Evolutionary conservation across 2,797 vertebrate species (phyloP).

Genomic region (Urosaurus nigricauda): DNA sequence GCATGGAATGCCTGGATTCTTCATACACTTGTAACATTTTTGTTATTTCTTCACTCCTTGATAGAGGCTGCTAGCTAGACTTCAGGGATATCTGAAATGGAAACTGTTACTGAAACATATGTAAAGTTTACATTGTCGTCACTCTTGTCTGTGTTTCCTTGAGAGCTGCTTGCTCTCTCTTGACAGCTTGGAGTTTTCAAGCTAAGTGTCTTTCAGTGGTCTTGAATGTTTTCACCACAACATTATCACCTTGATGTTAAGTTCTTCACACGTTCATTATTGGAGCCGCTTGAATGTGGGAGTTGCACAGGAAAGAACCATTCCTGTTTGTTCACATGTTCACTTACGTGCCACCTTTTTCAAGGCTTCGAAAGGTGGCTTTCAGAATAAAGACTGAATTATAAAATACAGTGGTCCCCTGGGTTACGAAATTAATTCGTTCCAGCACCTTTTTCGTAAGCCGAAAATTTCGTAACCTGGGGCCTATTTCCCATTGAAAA

Average conservation of each 20-base stretch:
- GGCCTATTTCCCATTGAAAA: no score
- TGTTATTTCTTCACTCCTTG: not conserved
- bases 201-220: not conserved
- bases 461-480: no score
- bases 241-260: not conserved
- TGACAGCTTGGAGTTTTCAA: not conserved
- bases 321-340: not conserved
- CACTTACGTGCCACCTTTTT: not conserved
- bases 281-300: not conserved
- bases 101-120: not conserved
- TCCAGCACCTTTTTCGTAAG: no score
- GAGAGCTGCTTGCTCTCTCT: not conserved
- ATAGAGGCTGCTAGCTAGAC: not conserved
- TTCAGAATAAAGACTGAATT: not conserved
- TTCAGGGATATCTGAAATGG: not conserved
- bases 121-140: not conserved
- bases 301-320: not conserved
- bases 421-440: no score
- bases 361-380: not conserved
- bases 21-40: not conserved
- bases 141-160: not conserved
- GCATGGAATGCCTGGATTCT: not conserved
- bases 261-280: not conserved
- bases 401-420: not conserved
- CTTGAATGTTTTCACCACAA: not conserved